phyloP scores from a whole-genome alignment of 2,797 vertebrate genomes.

The Gobio occitaniae region DNA sequence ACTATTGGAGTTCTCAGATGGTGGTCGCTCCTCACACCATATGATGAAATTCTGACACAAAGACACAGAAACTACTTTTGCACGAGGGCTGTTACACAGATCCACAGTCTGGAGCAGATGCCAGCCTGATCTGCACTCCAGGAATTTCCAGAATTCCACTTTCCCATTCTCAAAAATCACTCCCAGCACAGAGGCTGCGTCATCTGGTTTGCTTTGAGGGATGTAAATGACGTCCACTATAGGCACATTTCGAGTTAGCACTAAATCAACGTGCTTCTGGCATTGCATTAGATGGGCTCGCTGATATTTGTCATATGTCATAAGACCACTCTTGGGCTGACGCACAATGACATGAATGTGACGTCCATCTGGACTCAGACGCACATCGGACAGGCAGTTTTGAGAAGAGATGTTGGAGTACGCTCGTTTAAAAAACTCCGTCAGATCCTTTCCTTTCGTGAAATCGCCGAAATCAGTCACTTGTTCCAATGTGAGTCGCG shows the following conservation, averaged over 20 bases:
- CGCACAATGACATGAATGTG: conserved; percentile 85
- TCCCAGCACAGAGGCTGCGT: conserved; percentile 55
- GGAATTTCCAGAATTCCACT: conserved; percentile 81
- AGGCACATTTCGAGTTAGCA: conserved; percentile 63
- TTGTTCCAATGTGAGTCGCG: conserved; percentile 78
- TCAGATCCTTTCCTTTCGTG: conserved; percentile 75
- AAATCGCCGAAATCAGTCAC: conserved; percentile 87
- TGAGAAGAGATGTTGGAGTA: conserved; percentile 36
- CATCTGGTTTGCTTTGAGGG: conserved; percentile 56
- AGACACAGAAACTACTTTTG: conserved; percentile 84
- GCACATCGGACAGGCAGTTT: conserved; percentile 68
- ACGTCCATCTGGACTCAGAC: conserved; percentile 86
- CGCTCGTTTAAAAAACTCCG: conserved; percentile 74
- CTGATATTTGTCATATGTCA: conserved; percentile 80
- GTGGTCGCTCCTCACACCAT: conserved; percentile 94
- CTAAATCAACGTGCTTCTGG: conserved; percentile 77
- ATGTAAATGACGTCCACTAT: conserved; percentile 80
- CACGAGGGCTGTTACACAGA: conserved; percentile 85
- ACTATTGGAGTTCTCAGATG: conserved; percentile 73
- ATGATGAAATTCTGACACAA: conserved; percentile 79
- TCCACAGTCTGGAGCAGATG: conserved; percentile 82
- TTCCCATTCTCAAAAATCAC: conserved; percentile 80
- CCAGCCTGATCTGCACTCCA: conserved; percentile 81
- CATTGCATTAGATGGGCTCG: conserved; percentile 72
- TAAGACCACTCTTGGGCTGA: conserved; percentile 74